Base-by-base conservation (phyloP, 2,113 vertebrate species). In the Sturnira hondurensis region DNA sequence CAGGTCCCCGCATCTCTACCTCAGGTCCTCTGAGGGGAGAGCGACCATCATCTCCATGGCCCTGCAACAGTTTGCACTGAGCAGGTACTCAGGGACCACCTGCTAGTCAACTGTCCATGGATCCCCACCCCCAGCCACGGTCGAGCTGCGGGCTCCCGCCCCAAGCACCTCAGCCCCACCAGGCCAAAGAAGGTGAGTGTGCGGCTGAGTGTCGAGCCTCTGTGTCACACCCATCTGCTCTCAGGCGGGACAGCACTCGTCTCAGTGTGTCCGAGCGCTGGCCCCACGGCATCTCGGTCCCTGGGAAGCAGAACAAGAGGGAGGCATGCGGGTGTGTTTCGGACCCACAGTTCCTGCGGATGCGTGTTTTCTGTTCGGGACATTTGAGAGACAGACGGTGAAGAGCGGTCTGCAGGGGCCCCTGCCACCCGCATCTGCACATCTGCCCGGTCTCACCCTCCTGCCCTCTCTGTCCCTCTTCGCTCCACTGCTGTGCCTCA, bases 1-100 rank as follows among this genome's bases (percentile, higher is more conserved):
- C 1, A 24, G 6, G 28, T 20, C 7, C 0, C 20, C 33, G 1
- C 1, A 17, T 13, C 24, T 2, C 0, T 0, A 5, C 0, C 6
- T 7, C 68, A 58, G 19, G 28, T 33, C 52, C 76, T 58, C 0
- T 2, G 3, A 19, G n/a, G 17, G 16, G 38, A 36, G 3, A 9
- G 31, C 3, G 3, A 5, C 7, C 4, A 4, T 8, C 3, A 20
- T 7, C 19, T 38, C 4, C 4, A 16, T 9, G 16, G 36, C 41
- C 15, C 45, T 13, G 36, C 4, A 12, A 10, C 26, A 26, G 4
- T 6, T 15, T 19, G 16, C 41, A 58, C 56, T 9, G 31, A 5
- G 10, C 2, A 43, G 16, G 43, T 4, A 4, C 52, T 45, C 54
- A 26, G 12, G 56, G 58, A 26, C 2, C 3, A 1, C 24, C 52